Evolutionary conservation across 2,797 vertebrate genomes (phyloP), one percentile per base, ranked within the genome.

Genomic region (Enteromius trimaculatus): DNA sequence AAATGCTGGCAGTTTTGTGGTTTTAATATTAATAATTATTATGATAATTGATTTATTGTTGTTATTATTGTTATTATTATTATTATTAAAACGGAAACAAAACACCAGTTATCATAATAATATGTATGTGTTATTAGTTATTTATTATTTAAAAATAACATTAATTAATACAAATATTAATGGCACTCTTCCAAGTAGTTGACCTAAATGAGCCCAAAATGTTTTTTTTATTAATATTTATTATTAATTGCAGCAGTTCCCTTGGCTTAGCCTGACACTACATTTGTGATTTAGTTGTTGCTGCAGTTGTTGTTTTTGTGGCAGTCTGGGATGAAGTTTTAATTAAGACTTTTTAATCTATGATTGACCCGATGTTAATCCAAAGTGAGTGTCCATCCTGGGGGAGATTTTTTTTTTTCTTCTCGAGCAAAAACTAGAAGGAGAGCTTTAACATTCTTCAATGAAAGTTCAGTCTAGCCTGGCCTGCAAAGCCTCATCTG

Each of bases 321-420:
- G n/a, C 72, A 29, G 72, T 47, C 77, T 83, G 39, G 65, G 31
- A 19, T 53, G 2, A 88, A 90, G 88, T 89, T 92, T 91, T 88
- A 89, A 94, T 92, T 92, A 88, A 90, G 88, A 87, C 58, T 6
- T 64, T 84, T 91, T 92, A 90, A 74, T 90, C 88, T 55, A 8
- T 37, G 79, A 84, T 87, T 89, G 91, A 92, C 90, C 89, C 69
- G 51, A 76, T 85, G 23, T 21, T 75, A 81, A 87, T 85, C 86
- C 79, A 86, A 82, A 78, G 53, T 74, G 70, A 82, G 76, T 84
- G 82, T 86, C 26, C 62, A n/a, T 26, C 39, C 62, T 23, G 26
- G 53, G 58, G 49, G 10, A 26, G 31, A 37, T 44, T 49, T 79
- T 58, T 53, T 19, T 29, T 10, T 21, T 29, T 39, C 16, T 68